Evolutionary conservation across 2,888 invertebrate species (phyloP).

Genomic region (Branchipolynoe longqiensis): DNA sequence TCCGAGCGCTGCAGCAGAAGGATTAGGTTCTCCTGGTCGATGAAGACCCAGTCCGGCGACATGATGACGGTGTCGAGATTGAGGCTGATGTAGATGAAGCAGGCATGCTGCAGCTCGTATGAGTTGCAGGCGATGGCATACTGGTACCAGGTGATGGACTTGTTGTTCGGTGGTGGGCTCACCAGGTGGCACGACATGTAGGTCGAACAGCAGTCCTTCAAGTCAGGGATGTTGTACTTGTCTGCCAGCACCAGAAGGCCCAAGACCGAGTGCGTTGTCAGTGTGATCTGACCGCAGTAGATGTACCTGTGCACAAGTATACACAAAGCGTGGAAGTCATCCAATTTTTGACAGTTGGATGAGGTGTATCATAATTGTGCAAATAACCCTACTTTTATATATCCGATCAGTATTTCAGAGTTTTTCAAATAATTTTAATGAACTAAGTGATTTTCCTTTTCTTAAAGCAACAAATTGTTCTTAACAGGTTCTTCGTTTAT

Average conservation of each 20-base stretch:
- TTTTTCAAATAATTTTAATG: too few relatives aligned
- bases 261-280: constrained; percentile 88
- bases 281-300: constrained; percentile 82
- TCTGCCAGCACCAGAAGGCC: constrained; percentile 94
- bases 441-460: too few relatives aligned
- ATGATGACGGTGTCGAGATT: constrained; percentile 67
- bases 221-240: constrained; percentile 96
- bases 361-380: too few relatives aligned
- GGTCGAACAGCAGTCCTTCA: constrained; percentile 90
- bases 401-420: too few relatives aligned
- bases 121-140: constrained; percentile 93
- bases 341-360: too few relatives aligned
- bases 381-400: too few relatives aligned
- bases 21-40: constrained; percentile 90
- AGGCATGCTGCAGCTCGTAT: constrained; percentile 67
- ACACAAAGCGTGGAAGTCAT: too few relatives aligned
- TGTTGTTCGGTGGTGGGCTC: constrained; percentile 90
- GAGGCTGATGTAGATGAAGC: constrained; percentile 65
- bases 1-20: constrained; percentile 88
- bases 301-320: constrained; percentile 68
- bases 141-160: constrained; percentile 93
- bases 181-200: constrained; percentile 92
- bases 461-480: too few relatives aligned
- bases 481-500: too few relatives aligned
- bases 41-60: constrained; percentile 88